Evolutionary conservation across 2,888 invertebrate species (phyloP).

Genomic region (Parthenolecanium corni): DNA sequence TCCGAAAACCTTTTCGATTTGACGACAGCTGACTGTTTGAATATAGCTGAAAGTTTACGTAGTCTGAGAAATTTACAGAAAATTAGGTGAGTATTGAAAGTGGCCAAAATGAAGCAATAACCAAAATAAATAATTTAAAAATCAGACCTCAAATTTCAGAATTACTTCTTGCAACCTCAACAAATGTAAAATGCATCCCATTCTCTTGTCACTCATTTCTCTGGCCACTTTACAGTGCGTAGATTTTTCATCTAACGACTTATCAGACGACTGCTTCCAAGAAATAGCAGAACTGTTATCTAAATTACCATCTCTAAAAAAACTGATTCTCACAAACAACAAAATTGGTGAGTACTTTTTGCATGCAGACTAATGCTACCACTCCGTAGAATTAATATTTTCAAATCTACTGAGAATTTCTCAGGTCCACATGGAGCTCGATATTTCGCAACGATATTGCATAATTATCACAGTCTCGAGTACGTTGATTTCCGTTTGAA

Average conservation of each 20-base stretch:
- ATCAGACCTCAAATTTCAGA: conserved; percentile 2
- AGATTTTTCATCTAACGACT: conserved; percentile 7
- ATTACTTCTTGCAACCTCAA: neutral
- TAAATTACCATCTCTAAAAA: neutral
- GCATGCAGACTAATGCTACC: too few relatives aligned
- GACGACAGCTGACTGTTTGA: conserved; percentile 8
- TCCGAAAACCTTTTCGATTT: conserved; percentile 12
- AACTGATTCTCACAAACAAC: conserved; percentile 15
- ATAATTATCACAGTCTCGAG: neutral
- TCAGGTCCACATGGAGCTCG: conserved; percentile 13
- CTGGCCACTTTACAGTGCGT: conserved; percentile 1
- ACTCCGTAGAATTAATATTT: too few relatives aligned
- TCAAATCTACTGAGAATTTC: neutral
- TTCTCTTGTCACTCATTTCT: neutral
- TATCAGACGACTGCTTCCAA: conserved; percentile 5
- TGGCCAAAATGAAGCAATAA: neutral
- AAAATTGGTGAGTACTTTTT: conserved; percentile 15
- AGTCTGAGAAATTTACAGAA: neutral
- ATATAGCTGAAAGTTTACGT: conserved; percentile 10
- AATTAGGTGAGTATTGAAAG: conserved; percentile 13
- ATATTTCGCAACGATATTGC: neutral
- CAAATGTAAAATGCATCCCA: neutral
- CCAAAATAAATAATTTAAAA: too few relatives aligned
- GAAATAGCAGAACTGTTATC: conserved; percentile 2
- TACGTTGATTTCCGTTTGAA: conserved; percentile 21